A percentile compares a stretch with the other conserved stretches of the same genome.
Conservation (phyloP, 2,797 vertebrate species). For the Catostomus latipinnis region DNA sequence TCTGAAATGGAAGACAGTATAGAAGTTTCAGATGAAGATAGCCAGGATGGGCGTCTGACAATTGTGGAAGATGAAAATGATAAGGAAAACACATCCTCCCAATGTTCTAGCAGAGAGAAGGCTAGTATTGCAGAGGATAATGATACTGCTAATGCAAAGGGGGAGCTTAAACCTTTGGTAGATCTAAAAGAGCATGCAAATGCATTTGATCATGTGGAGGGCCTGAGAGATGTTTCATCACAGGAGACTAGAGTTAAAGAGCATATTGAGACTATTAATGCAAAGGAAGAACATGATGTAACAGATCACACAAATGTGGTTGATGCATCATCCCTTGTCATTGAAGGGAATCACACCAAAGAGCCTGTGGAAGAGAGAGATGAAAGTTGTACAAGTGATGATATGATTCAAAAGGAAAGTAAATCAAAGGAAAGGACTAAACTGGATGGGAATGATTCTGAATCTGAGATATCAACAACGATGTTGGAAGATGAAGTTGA, state of each 20-base stretch:
- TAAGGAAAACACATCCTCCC: not conserved
- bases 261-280: not conserved
- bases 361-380: not conserved
- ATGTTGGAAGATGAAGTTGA: not conserved
- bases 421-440: slow-evolving; percentile 8
- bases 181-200: not conserved
- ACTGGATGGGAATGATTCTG: not conserved
- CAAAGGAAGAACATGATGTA: slow-evolving; percentile 1
- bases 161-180: not conserved
- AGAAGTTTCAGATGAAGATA: slow-evolving; percentile 30
- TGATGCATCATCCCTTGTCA: not conserved
- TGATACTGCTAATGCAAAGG: not conserved
- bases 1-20: not conserved
- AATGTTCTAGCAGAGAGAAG: slow-evolving; percentile 18
- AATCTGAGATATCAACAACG: not conserved
- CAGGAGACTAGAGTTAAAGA: not conserved
- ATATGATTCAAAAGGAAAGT: slow-evolving; percentile 3
- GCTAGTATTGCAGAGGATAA: not conserved
- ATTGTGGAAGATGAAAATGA: slow-evolving; percentile 7
- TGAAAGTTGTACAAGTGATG: not conserved
- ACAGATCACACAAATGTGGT: not conserved
- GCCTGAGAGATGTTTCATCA: not conserved
- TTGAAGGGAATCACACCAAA: not conserved
- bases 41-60: not conserved
- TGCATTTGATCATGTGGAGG: not conserved